phyloP scores from a whole-genome alignment of 2,113 vertebrate species.

The Dryoscopus gambensis region DNA sequence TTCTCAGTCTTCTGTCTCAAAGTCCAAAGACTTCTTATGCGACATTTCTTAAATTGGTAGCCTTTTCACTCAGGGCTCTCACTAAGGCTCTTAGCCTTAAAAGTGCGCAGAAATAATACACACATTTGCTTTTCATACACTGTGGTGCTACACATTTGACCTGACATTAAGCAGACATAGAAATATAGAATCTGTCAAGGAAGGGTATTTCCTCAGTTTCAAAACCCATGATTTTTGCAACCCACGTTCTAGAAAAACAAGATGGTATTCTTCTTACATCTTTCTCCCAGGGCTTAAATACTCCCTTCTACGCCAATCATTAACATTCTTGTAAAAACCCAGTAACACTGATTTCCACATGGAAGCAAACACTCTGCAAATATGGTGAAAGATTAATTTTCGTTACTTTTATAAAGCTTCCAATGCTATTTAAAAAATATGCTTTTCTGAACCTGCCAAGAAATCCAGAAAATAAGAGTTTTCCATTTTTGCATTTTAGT shows the following conservation, averaged over 20 bases:
- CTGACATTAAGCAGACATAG: neutral
- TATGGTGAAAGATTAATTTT: neutral
- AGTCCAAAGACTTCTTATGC: neutral
- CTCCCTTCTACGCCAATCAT: neutral
- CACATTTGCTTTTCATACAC: neutral
- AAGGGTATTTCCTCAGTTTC: neutral
- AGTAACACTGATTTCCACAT: neutral
- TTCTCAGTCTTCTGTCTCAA: neutral
- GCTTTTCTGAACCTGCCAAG: neutral
- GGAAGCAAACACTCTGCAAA: neutral
- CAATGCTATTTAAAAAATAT: neutral
- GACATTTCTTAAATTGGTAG: neutral
- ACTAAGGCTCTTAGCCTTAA: neutral
- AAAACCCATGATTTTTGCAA: neutral
- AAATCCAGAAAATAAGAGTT: neutral
- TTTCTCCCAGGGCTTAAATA: neutral
- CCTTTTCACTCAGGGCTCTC: neutral
- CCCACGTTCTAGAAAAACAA: neutral
- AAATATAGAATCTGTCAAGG: neutral
- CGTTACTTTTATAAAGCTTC: neutral
- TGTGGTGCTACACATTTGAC: neutral
- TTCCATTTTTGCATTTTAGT: neutral
- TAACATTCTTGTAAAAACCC: neutral
- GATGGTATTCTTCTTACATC: neutral
- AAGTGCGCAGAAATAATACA: neutral